Evolutionary conservation across 2,888 invertebrate species (phyloP).

Genomic region (Germaria angustata): DNA sequence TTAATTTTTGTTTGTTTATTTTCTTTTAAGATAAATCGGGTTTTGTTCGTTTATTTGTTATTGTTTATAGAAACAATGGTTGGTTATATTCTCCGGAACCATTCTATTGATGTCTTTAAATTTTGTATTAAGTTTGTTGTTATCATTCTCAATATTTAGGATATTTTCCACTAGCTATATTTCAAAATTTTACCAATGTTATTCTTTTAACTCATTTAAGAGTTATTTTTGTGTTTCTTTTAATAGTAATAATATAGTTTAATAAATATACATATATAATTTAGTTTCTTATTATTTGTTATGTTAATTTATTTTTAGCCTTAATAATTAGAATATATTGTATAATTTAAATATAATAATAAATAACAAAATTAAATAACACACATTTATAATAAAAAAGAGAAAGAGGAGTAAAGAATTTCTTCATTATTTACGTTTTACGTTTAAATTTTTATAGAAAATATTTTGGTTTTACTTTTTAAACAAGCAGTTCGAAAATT

Average conservation of each 20-base stretch:
- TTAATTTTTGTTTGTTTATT: conserved; percentile 60
- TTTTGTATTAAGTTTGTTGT: conserved; percentile 26
- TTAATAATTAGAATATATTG: conserved; percentile 54
- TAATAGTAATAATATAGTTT: conserved; percentile 55
- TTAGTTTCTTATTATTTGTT: conserved; percentile 53
- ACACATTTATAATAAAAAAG: conserved; percentile 72
- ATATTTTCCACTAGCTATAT: conserved; percentile 25
- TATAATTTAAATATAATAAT: conserved; percentile 70
- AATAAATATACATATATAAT: conserved; percentile 67
- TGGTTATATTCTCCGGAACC: neutral
- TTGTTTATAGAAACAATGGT: conserved; percentile 18
- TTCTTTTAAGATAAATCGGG: conserved; percentile 63
- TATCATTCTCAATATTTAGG: conserved; percentile 10
- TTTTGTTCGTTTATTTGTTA: conserved; percentile 32
- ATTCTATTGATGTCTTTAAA: conserved; percentile 2
- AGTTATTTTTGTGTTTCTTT: conserved; percentile 39
- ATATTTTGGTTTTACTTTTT: conserved; percentile 48
- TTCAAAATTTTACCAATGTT: conserved; percentile 20
- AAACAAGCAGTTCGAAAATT: conserved; percentile 59
- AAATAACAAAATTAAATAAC: conserved; percentile 77
- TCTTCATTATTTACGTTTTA: conserved; percentile 63
- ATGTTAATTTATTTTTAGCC: conserved; percentile 51
- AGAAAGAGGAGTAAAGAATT: conserved; percentile 70
- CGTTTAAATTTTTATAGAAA: conserved; percentile 30
- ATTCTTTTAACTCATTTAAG: conserved; percentile 23